A percentile compares a stretch with the other conserved stretches of the same genome.
phyloP scores from a whole-genome alignment of 2,888 invertebrate species.

The Rugalucina vietnamica region DNA sequence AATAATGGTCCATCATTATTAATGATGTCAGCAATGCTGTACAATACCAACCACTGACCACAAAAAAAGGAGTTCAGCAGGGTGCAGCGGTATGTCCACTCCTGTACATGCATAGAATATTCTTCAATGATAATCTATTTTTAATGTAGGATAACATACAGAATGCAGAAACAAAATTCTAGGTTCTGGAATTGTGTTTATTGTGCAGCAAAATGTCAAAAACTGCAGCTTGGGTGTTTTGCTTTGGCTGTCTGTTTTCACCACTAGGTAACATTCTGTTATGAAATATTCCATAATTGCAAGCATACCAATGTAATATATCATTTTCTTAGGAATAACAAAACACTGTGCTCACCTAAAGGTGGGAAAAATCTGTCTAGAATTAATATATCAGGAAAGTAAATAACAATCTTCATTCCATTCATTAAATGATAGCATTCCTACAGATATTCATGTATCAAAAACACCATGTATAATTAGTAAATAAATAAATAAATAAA shows the following conservation, averaged over 20 bases:
- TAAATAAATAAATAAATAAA: too few species aligned
- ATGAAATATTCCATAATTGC: background rate
- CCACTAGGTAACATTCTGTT: background rate
- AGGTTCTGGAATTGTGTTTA: background rate
- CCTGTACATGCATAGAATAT: too few species aligned
- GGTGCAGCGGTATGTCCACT: too few species aligned
- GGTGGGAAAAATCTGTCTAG: background rate
- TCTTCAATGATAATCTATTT: too few species aligned
- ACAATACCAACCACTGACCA: background rate
- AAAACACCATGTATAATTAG: too few species aligned
- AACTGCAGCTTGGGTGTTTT: background rate
- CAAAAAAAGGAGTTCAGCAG: background rate
- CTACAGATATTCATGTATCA: too few species aligned
- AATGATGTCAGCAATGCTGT: background rate
- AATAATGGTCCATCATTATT: background rate
- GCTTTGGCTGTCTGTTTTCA: background rate
- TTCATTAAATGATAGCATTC: background rate
- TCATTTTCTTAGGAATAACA: conserved; percentile 1
- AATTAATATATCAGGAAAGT: background rate
- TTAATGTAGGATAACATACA: too few species aligned
- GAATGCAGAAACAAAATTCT: too few species aligned
- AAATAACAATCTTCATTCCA: background rate
- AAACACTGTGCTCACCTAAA: background rate
- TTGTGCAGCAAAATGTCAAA: background rate
- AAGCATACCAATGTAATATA: background rate